A percentile compares a stretch with the other conserved stretches of the same genome.
Conservation (phyloP, 2,797 vertebrate species). For the Poliocrania exsul region DNA sequence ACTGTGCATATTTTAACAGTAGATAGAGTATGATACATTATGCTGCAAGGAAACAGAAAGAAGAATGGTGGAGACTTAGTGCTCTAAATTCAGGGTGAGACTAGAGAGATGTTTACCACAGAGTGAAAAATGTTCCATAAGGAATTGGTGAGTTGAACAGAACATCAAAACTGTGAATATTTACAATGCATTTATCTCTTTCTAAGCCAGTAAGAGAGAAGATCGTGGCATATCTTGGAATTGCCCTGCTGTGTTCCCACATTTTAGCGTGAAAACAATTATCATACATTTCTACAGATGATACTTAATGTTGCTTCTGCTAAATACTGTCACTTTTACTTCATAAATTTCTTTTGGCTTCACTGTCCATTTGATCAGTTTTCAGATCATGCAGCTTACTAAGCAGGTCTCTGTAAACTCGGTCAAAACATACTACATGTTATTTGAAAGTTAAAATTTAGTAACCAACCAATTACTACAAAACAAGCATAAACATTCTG, state of each 20-base stretch:
- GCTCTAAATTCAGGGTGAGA: slow-evolving; percentile 7
- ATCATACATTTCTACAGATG: slow-evolving; percentile 13
- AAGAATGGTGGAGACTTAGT: not conserved
- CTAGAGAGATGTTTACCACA: not conserved
- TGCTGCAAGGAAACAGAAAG: slow-evolving; percentile 15
- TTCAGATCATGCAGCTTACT: not conserved
- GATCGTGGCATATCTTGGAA: not conserved
- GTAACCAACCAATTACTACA: not conserved
- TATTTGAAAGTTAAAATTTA: not conserved
- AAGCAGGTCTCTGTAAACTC: not conserved
- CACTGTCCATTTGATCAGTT: not conserved
- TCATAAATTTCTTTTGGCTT: not conserved
- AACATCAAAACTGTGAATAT: slow-evolving; percentile 14
- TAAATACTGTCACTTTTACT: not conserved
- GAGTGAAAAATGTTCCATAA: slow-evolving; percentile 15
- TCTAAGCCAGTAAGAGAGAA: not conserved
- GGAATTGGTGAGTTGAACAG: not conserved
- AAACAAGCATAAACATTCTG: not conserved
- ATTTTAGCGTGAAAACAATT: slow-evolving; percentile 29
- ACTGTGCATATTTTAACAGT: slow-evolving; percentile 3
- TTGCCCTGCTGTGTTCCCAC: not conserved
- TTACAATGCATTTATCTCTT: slow-evolving; percentile 24
- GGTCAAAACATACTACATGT: not conserved
- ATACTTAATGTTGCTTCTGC: not conserved
- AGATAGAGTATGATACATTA: not conserved